Base-by-base conservation (phyloP, 2,113 vertebrate genomes). In the Guaruba guarouba region DNA sequence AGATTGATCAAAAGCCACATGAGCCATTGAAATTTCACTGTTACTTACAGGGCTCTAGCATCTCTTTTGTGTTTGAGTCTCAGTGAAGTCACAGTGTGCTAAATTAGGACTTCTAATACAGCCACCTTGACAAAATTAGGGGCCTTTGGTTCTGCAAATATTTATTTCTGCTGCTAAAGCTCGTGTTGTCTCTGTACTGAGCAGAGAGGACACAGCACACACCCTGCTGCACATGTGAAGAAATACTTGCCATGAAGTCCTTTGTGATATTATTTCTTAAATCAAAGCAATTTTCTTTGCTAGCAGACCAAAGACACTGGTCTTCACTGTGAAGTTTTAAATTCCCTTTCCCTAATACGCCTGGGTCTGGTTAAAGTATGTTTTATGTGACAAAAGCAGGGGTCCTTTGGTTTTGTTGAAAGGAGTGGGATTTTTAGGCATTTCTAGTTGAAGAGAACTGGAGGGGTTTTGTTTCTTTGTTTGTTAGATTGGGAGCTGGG, bases 1-100 rank as follows among this genome's bases (percentile, higher is more conserved):
- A 92, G 41, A 90, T 96, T 90, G 71, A 96, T 93, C 88, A 94
- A 94, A 95, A 94, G 75, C 79, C 67, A 49, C 63, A n/a, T 10
- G 43, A 88, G 49, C 59, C 68, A 80, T 66, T 90, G 86, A 90
- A 90, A 92, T 95, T 82, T 88, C 63, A 29, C 54, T 63, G 16
- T 76, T 64, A 31, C 63, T 54, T 92, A 70, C 28, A 23, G 92
- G 62, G 17, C 69, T 86, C 29, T 82, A 82, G 9, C 62, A 39
- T 19, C 62, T 86, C 66, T 69, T 83, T 64, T 74, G 73, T 74
- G 23, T 76, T 63, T 31, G 77, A 85, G 44, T 71, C 71, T 80
- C 37, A 7, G 5, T 62, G 80, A 93, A 93, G 43, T 59, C 79
- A 82, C 0, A 0, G 44, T 75, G 90, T 93, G 17, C 79, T 78